Conservation (phyloP, 2,113 vertebrate genomes). For the Silurus glanis region DNA sequence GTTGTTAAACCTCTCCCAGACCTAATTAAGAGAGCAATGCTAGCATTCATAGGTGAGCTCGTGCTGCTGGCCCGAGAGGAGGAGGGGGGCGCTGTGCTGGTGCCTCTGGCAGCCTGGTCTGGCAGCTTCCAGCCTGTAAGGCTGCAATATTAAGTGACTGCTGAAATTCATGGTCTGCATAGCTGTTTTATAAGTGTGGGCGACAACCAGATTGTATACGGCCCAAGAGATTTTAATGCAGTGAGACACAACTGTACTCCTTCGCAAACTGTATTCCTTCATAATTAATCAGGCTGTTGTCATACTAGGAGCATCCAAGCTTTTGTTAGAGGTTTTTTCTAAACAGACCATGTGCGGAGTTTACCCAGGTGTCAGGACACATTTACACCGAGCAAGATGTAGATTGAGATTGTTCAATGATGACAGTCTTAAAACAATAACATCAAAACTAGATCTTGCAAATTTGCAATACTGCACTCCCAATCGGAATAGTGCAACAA, state of each 20-base stretch:
- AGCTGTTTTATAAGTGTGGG: constrained; percentile 74
- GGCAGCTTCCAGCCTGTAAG: constrained; percentile 74
- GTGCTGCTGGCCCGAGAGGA: constrained; percentile 65
- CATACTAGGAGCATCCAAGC: not conserved
- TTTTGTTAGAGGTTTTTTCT: not conserved
- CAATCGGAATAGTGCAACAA: not conserved
- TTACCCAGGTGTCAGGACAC: not conserved
- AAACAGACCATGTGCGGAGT: not conserved
- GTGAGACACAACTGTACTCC: constrained; percentile 42
- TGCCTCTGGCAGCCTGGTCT: constrained; percentile 78
- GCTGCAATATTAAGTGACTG: constrained; percentile 62
- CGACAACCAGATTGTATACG: constrained; percentile 78
- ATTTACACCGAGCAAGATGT: not conserved
- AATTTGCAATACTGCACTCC: constrained; percentile 18
- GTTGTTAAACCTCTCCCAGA: constrained; percentile 89
- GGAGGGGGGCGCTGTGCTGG: constrained; percentile 43
- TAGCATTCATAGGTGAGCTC: constrained; percentile 86
- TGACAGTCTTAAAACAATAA: not conserved
- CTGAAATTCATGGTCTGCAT: constrained; percentile 50
- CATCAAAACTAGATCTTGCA: constrained; percentile 1
- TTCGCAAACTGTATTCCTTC: constrained; percentile 70
- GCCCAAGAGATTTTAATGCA: constrained; percentile 39
- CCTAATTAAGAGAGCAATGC: constrained; percentile 90
- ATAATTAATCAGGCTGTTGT: constrained; percentile 39
- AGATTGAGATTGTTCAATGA: not conserved